A percentile compares a stretch with the other conserved stretches of the same genome.
These are phyloP conservation scores for Muscicapa adusta DNA, from an alignment of 2,113 vertebrate species.

Conservation along the genomic window DNA sequence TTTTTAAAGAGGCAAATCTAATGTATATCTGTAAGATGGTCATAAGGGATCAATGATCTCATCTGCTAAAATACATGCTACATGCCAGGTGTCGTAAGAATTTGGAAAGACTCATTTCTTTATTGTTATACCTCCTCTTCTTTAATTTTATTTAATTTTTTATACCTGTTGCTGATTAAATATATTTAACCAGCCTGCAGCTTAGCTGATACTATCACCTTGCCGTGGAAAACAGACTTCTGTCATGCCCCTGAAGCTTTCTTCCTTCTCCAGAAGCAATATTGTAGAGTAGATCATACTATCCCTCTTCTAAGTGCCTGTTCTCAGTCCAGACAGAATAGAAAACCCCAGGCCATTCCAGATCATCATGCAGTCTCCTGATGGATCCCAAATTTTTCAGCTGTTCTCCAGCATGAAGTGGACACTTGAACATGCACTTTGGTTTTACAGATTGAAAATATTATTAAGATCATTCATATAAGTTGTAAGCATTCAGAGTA, in stretches of 20 bases:
- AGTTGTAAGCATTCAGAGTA: not conserved
- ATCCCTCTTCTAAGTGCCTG: not conserved
- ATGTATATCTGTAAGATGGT: constrained; percentile 2
- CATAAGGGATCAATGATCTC: constrained; percentile 13
- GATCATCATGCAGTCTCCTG: not conserved
- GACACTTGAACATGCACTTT: not conserved
- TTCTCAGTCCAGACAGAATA: not conserved
- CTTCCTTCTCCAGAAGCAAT: not conserved
- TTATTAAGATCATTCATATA: not conserved
- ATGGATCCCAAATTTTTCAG: not conserved
- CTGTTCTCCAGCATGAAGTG: not conserved
- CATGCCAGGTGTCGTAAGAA: not conserved
- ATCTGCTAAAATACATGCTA: constrained; percentile 3
- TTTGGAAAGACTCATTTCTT: not conserved
- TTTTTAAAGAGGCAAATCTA: constrained; percentile 38
- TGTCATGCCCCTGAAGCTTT: not conserved
- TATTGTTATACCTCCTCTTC: not conserved
- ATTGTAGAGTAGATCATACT: not conserved
- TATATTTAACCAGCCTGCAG: not conserved
- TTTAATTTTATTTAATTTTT: not conserved
- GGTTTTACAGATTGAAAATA: not conserved
- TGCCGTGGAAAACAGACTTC: not conserved
- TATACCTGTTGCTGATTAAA: not conserved
- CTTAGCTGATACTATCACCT: not conserved
- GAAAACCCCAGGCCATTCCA: not conserved